Conservation (phyloP, 1,140 invertebrate genomes). For the Drosophila jambulina region DNA sequence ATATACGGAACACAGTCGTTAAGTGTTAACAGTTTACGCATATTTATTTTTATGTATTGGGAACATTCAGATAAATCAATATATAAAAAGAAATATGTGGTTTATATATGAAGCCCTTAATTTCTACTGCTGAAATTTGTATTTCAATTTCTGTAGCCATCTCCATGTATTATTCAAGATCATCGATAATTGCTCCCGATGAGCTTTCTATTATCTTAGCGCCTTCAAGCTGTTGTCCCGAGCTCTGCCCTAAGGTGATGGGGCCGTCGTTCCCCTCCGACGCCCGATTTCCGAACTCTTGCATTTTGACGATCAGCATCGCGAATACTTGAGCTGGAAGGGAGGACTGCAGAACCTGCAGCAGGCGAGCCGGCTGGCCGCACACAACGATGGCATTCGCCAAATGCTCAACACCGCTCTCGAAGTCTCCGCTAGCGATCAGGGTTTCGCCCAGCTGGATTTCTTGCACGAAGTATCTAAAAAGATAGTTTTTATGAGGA, state of each 20-base stretch:
- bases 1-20: conserved; percentile 20
- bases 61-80: conserved; percentile 57
- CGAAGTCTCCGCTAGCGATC: conserved; percentile 93
- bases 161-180: conserved; percentile 75
- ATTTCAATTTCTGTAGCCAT: conserved; percentile 47
- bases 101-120: conserved; percentile 63
- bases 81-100: conserved; percentile 49
- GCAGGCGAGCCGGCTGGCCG: conserved; percentile 95
- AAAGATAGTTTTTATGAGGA: conserved; percentile 21
- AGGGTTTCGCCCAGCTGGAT: conserved; percentile 96
- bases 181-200: conserved; percentile 69
- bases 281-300: conserved; percentile 86
- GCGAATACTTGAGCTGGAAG: conserved; percentile 96
- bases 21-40: conserved; percentile 53
- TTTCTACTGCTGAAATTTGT: conserved; percentile 63
- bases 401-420: conserved; percentile 96
- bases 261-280: conserved; percentile 63
- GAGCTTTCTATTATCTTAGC: conserved; percentile 64
- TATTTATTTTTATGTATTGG: conserved; percentile 58
- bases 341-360: conserved; percentile 96
- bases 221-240: conserved; percentile 47
- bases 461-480: conserved; percentile 86
- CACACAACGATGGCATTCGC: conserved; percentile 98
- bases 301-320: conserved; percentile 93
- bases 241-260: conserved; percentile 37